Evolutionary conservation across 2,888 invertebrate species (phyloP), one percentile per base, ranked within the genome.

Genomic region (Cabera pusaria): DNA sequence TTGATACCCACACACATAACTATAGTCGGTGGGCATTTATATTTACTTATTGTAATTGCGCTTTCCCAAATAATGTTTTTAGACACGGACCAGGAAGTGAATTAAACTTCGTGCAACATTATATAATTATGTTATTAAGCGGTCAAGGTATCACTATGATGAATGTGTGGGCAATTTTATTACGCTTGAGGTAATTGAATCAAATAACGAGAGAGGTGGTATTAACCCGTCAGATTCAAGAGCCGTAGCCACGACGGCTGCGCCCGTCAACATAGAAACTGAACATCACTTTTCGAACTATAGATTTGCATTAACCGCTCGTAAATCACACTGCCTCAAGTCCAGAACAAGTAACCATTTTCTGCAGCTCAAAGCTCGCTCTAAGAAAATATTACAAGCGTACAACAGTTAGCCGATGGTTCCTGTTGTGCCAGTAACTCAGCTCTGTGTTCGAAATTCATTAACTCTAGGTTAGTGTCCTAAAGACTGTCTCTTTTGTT

Each of bases 231-330:
- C 64, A 64, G 59, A 49, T 51, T 14, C 27, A 11, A 33, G 33
- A 38, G 41, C 41, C 45, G 45, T n/a, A n/a, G n/a, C n/a, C n/a
- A n/a, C 40, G 34, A 46, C 49, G 33, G 40, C 49, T 49, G 44
- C 37, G 52, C 56, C 56, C 46, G 32, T 46, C 55, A 50, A 57
- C 58, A 61, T 62, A 57, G 60, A 62, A 64, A 58, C 62, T 42
- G 35, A 59, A 59, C 58, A 56, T 52, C 57, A 61, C 58, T 66
- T 72, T 67, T 73, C 68, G 54, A 72, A 60, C 67, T 67, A 76
- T 74, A 76, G 71, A 76, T 83, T 80, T 79, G 73, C 78, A 80
- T 79, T 75, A 73, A 69, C 70, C 60, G 66, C 58, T 67, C 78
- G 68, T 85, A 82, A 85, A 82, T 85, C 82, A 85, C 75, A 77